Conservation (phyloP, 2,888 invertebrate genomes). For the Graphium colonna region DNA sequence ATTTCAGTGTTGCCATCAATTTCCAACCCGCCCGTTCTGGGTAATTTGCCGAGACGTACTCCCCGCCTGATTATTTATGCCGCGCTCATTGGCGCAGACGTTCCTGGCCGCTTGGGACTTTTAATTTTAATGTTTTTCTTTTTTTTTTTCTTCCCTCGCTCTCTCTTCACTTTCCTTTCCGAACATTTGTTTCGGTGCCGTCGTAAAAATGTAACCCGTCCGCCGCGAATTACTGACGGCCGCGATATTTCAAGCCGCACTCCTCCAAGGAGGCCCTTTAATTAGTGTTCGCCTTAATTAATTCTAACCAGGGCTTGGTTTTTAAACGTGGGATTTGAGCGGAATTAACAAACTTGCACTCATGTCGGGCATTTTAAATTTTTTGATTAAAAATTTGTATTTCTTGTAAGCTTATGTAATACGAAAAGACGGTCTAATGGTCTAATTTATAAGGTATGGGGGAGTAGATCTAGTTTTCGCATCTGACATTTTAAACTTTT, state of each 20-base stretch:
- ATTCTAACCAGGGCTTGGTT: background rate
- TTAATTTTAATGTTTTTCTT: conserved; percentile 15
- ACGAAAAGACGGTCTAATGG: no score
- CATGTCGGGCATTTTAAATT: background rate
- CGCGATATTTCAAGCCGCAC: conserved; percentile 8
- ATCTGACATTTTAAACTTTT: no score
- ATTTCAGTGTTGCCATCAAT: conserved; percentile 32
- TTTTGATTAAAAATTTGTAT: background rate
- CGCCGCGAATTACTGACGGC: conserved; percentile 9
- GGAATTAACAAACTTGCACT: background rate
- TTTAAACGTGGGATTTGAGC: background rate
- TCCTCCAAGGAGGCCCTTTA: background rate
- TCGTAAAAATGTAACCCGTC: conserved; percentile 1
- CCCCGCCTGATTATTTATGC: conserved; percentile 65
- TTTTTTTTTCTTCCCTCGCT: background rate
- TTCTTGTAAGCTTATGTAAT: no score
- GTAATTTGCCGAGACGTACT: conserved; percentile 64
- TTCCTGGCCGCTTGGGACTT: conserved; percentile 31
- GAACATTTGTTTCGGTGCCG: conserved; percentile 17
- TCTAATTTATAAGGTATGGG: no score
- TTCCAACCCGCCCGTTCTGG: conserved; percentile 55
- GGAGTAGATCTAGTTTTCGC: no score
- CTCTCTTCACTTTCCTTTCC: background rate
- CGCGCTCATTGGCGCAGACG: conserved; percentile 38
- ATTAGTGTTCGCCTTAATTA: conserved; percentile 5